phyloP scores from a whole-genome alignment of 2,113 vertebrate genomes.

The Gambusia holbrooki region DNA sequence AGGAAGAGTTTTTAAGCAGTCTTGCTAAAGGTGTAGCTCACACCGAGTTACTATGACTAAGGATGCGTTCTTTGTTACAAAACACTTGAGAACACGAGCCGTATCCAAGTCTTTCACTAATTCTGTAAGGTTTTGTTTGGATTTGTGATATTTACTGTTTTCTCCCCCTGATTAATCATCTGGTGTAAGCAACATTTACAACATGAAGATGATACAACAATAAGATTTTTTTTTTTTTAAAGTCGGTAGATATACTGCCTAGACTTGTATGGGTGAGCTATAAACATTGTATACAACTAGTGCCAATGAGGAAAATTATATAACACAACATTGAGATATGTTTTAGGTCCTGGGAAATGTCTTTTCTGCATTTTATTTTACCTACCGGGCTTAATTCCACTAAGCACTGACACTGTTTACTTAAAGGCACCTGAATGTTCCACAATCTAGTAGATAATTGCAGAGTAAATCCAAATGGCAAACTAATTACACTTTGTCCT shows the following conservation, averaged over 20 bases:
- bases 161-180: not conserved
- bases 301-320: conserved; percentile 27
- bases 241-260: not conserved
- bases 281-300: not conserved
- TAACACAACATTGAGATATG: conserved; percentile 14
- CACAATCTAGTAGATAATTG: conserved; percentile 63
- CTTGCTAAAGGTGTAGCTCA: conserved; percentile 46
- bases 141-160: not conserved
- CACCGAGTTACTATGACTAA: conserved; percentile 36
- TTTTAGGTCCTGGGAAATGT: conserved; percentile 12
- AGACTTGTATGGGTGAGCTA: conserved; percentile 6
- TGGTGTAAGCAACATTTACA: conserved; percentile 15
- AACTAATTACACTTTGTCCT: conserved; percentile 68
- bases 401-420: conserved; percentile 45
- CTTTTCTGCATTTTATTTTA: conserved; percentile 26
- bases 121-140: not conserved
- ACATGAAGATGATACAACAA: not conserved
- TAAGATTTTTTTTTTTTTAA: not conserved
- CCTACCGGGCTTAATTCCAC: conserved; percentile 31
- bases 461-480: conserved; percentile 68
- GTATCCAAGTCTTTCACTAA: not conserved
- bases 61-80: conserved; percentile 29
- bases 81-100: not conserved
- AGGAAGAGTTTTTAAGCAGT: conserved; percentile 60
- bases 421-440: conserved; percentile 56